A percentile compares a stretch with the other conserved stretches of the same genome.
phyloP scores from a whole-genome alignment of 23 tunicate species.

The Ciona savignyi region DNA sequence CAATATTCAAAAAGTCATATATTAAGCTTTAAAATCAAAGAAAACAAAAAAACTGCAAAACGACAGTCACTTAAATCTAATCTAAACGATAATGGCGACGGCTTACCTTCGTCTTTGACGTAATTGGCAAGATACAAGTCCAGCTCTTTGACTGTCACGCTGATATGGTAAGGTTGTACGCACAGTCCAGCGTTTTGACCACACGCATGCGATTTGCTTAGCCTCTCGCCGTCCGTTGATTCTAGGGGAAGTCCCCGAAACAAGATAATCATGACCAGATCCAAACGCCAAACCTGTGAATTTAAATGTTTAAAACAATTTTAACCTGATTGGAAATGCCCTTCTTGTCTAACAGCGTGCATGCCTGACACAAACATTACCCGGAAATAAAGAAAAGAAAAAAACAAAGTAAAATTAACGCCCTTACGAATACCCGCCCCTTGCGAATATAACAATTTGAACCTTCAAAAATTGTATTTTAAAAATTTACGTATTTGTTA shows the following conservation, averaged over 20 bases:
- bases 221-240: constrained; percentile 95
- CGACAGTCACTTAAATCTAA: no score
- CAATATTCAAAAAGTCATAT: not conserved
- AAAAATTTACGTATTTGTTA: no score
- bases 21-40: not conserved
- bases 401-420: no score
- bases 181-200: constrained; percentile 97
- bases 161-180: constrained; percentile 97
- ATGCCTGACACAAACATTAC: no score
- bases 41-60: not conserved
- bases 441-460: no score
- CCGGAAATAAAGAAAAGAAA: no score
- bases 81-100: no score
- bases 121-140: constrained; percentile 94
- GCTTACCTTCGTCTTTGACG: constrained; percentile 87
- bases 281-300: constrained; percentile 96
- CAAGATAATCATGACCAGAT: constrained; percentile 94
- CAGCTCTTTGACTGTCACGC: constrained; percentile 88
- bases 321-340: no score
- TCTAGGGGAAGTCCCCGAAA: constrained; percentile 99
- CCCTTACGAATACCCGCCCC: no score
- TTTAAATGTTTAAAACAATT: no score
- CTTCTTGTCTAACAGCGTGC: no score
- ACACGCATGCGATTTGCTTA: constrained; percentile 76
- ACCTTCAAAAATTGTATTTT: no score